phyloP scores from a whole-genome alignment of 2,888 invertebrate genomes.

The Lasius platythorax region DNA sequence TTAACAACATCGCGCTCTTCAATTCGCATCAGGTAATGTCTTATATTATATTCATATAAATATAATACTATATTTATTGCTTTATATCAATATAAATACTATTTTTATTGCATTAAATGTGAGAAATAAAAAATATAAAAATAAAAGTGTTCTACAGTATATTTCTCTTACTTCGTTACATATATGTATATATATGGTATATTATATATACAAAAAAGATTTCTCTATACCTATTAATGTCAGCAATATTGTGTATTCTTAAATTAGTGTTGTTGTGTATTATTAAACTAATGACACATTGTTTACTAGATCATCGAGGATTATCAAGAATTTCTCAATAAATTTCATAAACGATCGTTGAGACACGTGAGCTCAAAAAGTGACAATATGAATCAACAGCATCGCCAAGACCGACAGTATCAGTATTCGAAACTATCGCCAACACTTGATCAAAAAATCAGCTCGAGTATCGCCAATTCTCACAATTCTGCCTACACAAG shows the following conservation, averaged over 20 bases:
- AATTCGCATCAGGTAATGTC: conserved; percentile 78
- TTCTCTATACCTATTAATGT: too few relatives aligned
- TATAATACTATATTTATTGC: too few relatives aligned
- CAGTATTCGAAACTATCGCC: conserved; percentile 17
- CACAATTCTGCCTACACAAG: conserved; percentile 68
- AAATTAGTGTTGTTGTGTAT: background rate
- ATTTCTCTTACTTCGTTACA: too few relatives aligned
- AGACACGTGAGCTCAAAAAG: conserved; percentile 64
- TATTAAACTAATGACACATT: background rate
- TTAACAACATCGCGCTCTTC: conserved; percentile 73
- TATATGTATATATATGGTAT: too few relatives aligned
- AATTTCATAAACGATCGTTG: conserved; percentile 74
- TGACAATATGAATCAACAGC: conserved; percentile 41
- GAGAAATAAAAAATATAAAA: too few relatives aligned
- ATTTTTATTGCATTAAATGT: too few relatives aligned
- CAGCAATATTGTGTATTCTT: too few relatives aligned
- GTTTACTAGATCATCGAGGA: conserved; percentile 76
- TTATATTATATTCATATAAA: background rate
- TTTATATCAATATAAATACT: too few relatives aligned
- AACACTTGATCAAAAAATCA: conserved; percentile 39
- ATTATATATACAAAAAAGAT: too few relatives aligned
- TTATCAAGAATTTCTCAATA: conserved; percentile 77
- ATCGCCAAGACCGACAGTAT: conserved; percentile 13
- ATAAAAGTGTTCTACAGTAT: too few relatives aligned
- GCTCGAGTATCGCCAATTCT: conserved; percentile 29